Conservation (phyloP, 2,888 invertebrate genomes). For the Latrodectus hesperus region DNA sequence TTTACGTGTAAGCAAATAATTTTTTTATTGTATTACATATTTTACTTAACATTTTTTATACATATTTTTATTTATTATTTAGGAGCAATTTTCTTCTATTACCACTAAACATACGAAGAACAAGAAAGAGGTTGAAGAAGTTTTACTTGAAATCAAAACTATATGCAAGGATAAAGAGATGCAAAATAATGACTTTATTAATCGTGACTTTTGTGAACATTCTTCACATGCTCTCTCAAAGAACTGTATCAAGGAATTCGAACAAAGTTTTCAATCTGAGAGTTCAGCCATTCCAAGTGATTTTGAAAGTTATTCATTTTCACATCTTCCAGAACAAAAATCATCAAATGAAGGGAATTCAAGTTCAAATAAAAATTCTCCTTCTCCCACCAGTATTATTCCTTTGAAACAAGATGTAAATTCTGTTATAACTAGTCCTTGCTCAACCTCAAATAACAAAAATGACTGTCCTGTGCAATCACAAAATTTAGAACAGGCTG, state of each 20-base stretch:
- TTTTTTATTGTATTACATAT: no score
- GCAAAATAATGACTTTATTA: background rate
- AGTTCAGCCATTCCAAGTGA: background rate
- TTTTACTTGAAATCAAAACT: slow-evolving; percentile 3
- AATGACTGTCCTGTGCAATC: background rate
- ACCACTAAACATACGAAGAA: no score
- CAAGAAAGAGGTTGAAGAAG: background rate
- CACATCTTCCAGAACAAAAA: background rate
- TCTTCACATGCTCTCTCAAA: background rate
- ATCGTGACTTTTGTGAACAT: background rate
- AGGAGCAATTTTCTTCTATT: no score
- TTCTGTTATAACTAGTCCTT: no score
- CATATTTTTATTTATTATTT: no score
- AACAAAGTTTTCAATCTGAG: background rate
- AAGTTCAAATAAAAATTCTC: no score
- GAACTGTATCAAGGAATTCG: background rate
- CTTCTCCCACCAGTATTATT: no score
- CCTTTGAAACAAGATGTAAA: no score
- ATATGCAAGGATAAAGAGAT: background rate
- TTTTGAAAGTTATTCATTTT: background rate
- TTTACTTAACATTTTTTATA: no score
- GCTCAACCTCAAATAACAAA: background rate
- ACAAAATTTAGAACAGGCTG: background rate
- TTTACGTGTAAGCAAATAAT: no score
- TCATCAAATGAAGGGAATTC: background rate